phyloP scores from a whole-genome alignment of 1,140 invertebrate species.

The Cydia splendana region DNA sequence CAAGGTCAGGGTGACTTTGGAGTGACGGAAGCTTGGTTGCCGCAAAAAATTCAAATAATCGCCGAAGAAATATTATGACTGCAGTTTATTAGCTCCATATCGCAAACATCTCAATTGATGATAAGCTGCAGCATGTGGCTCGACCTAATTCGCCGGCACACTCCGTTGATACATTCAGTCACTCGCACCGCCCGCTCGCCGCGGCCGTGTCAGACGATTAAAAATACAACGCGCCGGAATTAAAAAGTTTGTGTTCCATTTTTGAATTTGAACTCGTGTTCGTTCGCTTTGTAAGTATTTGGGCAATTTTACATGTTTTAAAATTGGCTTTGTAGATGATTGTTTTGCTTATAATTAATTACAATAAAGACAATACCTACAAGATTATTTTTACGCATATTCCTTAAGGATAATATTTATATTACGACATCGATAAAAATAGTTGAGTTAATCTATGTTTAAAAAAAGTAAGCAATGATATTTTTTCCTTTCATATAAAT shows the following conservation, averaged over 20 bases:
- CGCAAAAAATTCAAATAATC: no score
- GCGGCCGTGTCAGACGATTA: conserved; percentile 22
- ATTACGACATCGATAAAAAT: no score
- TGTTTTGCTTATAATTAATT: no score
- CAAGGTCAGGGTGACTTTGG: no score
- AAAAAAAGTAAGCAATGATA: no score
- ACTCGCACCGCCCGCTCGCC: background rate
- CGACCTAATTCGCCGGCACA: conserved; percentile 25
- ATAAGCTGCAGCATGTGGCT: conserved; percentile 18
- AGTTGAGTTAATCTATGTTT: no score
- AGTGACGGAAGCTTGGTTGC: no score
- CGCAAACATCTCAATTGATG: conserved; percentile 12
- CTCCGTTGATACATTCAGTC: conserved; percentile 6
- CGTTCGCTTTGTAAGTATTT: conserved; percentile 26
- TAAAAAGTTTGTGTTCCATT: conserved; percentile 29
- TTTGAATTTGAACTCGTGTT: background rate
- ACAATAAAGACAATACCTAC: no score
- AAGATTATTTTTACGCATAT: no score
- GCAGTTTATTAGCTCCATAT: background rate
- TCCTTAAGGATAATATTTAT: no score
- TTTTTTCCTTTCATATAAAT: no score
- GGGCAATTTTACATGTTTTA: background rate
- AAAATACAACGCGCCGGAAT: conserved; percentile 25
- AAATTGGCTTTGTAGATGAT: background rate
- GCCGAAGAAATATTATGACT: no score